Evolutionary conservation across 2,113 vertebrate genomes (phyloP).

Genomic region (Myrmophylax atrothorax): DNA sequence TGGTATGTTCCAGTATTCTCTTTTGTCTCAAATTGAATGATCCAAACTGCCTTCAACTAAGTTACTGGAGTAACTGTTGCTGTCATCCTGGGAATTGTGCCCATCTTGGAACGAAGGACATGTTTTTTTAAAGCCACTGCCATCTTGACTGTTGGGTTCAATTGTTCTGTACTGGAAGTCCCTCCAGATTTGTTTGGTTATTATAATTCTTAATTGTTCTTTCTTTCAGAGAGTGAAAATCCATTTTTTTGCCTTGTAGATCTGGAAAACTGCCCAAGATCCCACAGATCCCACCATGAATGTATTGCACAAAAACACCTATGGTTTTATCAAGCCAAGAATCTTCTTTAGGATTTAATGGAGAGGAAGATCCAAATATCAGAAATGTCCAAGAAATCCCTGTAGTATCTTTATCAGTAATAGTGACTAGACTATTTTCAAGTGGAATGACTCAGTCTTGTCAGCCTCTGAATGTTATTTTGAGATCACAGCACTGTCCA

Average conservation of each 20-base stretch:
- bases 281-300: background rate
- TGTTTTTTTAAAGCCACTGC: background rate
- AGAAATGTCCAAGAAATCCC: background rate
- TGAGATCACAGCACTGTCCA: background rate
- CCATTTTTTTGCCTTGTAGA: background rate
- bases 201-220: background rate
- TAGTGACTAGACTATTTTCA: background rate
- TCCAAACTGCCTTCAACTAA: slow-evolving; percentile 28
- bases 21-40: slow-evolving; percentile 47
- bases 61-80: background rate
- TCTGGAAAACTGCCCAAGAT: background rate
- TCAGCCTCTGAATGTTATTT: background rate
- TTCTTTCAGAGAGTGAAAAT: background rate
- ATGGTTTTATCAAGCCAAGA: background rate
- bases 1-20: slow-evolving; percentile 4
- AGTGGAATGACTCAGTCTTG: background rate
- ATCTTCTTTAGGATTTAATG: background rate
- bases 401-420: background rate
- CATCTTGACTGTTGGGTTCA: background rate
- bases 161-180: background rate
- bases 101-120: background rate
- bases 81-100: background rate
- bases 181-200: background rate
- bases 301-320: background rate
- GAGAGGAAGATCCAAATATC: background rate